Base-by-base conservation (phyloP, 2,797 vertebrate genomes). In the Okamejei kenojei region DNA sequence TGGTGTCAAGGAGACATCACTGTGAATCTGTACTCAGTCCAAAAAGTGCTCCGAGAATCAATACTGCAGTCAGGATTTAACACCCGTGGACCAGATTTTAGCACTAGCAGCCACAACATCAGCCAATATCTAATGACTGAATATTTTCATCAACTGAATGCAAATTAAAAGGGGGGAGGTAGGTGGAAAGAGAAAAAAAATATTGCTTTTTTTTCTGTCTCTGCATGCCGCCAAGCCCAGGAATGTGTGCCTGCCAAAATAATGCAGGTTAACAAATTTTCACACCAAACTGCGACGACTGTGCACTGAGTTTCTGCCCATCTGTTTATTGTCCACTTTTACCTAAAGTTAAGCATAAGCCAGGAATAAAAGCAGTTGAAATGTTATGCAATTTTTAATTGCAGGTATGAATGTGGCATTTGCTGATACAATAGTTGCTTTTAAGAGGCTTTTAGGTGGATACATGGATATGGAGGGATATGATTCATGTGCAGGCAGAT, bases 1-100 rank as follows among this genome's bases (percentile, higher is more conserved):
- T 73, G 94, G 95, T 93, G 94, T 95, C 95, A 93, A 94, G 79
- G 94, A 94, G 95, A 78, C 94, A 93, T 88, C 93, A 93, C 93
- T 93, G 93, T 86, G 23, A 93, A 13, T 84, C 94, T 93, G 94
- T 92, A 65, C 93, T n/a, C 13, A 0, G 77, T 94, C 94, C 95
- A 90, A 94, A 10, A 94, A 73, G 93, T 93, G 93, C 58, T 93
- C 93, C 92, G 63, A 23, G 76, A 93, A 82, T 93, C 93, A 93
- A 93, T 93, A 90, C 78, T 78, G 71, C 54, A 23, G 93, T 88
- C 92, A 93, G 91, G 29, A 77, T 93, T 79, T 94, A 79, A 93
- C 93, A 93, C 90, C 17, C 29, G 73, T 93, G 80, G 68, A 91
- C 93, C 93, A 32, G 35, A 58, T 88, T 93, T 93, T 93, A 88